Evolutionary conservation across 2,113 vertebrate species (phyloP).

Genomic region (Podarcis raffonei): DNA sequence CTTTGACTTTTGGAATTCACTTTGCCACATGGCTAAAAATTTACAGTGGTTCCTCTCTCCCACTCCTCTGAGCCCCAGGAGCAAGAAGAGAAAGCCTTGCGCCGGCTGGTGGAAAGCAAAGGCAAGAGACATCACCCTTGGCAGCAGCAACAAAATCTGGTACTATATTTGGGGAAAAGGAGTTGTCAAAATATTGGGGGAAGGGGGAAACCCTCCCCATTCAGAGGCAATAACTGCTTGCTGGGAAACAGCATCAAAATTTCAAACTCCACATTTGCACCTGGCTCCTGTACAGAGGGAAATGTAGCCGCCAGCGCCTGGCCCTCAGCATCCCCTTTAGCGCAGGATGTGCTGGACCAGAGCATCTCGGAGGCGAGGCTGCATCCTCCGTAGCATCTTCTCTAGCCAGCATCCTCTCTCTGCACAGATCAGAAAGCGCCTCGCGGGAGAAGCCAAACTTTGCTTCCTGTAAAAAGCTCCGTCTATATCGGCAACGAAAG

Average conservation of each 20-base stretch:
- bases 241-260: not conserved
- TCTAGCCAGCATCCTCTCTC: not conserved
- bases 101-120: not conserved
- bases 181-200: not conserved
- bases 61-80: slow-evolving; percentile 22
- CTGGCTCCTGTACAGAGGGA: not conserved
- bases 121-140: not conserved
- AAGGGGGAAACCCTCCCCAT: not conserved
- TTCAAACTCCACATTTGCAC: not conserved
- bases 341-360: not conserved
- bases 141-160: not conserved
- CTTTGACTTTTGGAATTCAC: not conserved
- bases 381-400: not conserved
- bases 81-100: slow-evolving; percentile 29
- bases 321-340: not conserved
- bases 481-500: no score
- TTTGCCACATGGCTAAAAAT: no score
- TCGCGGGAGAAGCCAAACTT: not conserved
- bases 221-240: not conserved
- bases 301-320: not conserved
- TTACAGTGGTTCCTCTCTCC: not conserved
- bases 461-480: not conserved
- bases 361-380: no score
- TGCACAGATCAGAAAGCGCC: not conserved
- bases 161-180: no score